Evolutionary conservation across 2,113 vertebrate species (phyloP).

Genomic region (Stigmatopora nigra): DNA sequence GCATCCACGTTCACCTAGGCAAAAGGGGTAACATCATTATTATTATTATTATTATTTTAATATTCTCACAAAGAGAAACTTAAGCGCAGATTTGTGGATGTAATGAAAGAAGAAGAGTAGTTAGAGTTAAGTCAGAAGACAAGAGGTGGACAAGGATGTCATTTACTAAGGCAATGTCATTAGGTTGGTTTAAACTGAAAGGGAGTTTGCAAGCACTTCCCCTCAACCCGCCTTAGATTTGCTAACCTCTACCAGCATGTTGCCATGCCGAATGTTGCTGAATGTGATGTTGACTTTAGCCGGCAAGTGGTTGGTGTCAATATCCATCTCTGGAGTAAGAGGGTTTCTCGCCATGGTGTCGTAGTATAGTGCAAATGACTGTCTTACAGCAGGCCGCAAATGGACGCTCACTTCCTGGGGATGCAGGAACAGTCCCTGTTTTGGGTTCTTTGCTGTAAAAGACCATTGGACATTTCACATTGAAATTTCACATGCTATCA

Average conservation of each 20-base stretch:
- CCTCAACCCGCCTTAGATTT: neutral
- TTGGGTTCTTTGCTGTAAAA: conserved; percentile 3
- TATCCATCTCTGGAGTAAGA: conserved; percentile 14
- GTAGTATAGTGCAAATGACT: conserved; percentile 30
- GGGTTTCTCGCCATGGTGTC: conserved; percentile 22
- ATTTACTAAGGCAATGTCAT: no score
- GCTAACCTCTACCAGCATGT: conserved; percentile 27
- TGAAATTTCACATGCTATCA: neutral
- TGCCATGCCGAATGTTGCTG: conserved; percentile 2
- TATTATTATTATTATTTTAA: neutral
- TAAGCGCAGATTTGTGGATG: neutral
- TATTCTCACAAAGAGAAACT: neutral
- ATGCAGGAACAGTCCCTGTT: conserved; percentile 15
- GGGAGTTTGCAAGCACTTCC: no score
- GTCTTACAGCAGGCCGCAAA: conserved; percentile 40
- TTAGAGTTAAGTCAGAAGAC: no score
- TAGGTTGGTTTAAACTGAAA: no score
- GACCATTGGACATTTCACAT: neutral
- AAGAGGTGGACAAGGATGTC: no score
- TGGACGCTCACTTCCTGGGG: conserved; percentile 32
- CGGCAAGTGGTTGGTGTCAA: conserved; percentile 20
- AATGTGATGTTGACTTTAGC: conserved; percentile 40
- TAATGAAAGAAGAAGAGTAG: no score
- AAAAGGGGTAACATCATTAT: neutral
- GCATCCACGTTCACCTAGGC: conserved; percentile 34